Conservation (phyloP, 2,113 vertebrate genomes). For the Mobula hypostoma region DNA sequence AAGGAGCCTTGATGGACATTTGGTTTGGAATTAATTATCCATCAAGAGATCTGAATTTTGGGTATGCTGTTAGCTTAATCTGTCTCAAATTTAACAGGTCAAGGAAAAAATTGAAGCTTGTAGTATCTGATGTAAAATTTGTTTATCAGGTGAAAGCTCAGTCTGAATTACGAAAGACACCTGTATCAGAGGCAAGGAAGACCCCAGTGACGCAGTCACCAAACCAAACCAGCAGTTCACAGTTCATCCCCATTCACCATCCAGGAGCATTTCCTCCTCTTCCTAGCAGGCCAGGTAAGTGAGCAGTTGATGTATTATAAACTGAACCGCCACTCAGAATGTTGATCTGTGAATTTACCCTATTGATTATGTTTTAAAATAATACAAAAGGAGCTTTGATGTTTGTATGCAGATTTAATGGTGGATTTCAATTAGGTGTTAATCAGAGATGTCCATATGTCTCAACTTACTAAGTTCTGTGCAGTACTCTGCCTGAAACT, state of each 20-base stretch:
- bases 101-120: neutral
- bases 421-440: neutral
- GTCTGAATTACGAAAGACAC: conserved; percentile 83
- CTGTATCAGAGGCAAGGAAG: conserved; percentile 87
- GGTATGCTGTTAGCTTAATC: neutral
- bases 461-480: neutral
- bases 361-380: neutral
- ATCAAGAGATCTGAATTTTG: neutral
- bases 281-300: conserved; percentile 81
- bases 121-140: neutral
- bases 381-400: neutral
- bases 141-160: conserved; percentile 77
- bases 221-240: conserved; percentile 79
- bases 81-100: neutral
- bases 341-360: neutral
- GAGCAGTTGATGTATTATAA: neutral
- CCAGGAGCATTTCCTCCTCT: conserved; percentile 93
- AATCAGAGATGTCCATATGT: no score
- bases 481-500: neutral
- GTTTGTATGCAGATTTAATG: neutral
- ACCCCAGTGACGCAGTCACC: conserved; percentile 76
- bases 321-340: neutral
- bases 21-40: neutral
- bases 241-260: conserved; percentile 96
- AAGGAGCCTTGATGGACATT: neutral